Percentiles rank a stretch among this genome's conserved stretches.
phyloP scores from a whole-genome alignment of 2,797 vertebrate species.

The Pogoniulus pusillus region DNA sequence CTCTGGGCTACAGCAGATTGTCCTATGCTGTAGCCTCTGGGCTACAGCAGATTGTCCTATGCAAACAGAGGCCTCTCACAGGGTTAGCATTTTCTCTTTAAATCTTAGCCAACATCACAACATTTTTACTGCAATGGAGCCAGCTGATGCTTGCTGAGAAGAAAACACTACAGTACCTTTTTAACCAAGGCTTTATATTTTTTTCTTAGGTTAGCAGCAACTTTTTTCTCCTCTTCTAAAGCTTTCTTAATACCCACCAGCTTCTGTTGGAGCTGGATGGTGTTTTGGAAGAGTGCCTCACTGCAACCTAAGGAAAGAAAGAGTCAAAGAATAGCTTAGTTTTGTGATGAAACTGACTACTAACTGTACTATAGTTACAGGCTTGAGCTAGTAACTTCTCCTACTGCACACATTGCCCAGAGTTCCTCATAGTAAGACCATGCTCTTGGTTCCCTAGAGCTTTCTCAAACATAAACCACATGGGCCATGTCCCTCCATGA shows the following conservation, averaged over 20 bases:
- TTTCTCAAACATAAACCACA: background rate
- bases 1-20: background rate
- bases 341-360: background rate
- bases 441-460: background rate
- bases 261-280: conserved; percentile 82
- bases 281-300: conserved; percentile 80
- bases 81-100: background rate
- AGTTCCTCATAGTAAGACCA: background rate
- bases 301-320: conserved; percentile 81
- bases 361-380: background rate
- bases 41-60: background rate
- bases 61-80: background rate
- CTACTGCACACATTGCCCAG: background rate
- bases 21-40: background rate
- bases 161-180: conserved; percentile 78
- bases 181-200: conserved; percentile 79
- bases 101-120: background rate
- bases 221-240: conserved; percentile 82
- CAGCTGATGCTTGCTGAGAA: background rate
- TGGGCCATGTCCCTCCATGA: background rate
- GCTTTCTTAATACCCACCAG: conserved; percentile 84
- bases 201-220: conserved; percentile 79
- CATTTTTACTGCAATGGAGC: background rate
- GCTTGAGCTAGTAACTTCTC: background rate
- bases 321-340: background rate